Evolutionary conservation across 2,797 vertebrate genomes (phyloP).

Genomic region (Choloepus didactylus): DNA sequence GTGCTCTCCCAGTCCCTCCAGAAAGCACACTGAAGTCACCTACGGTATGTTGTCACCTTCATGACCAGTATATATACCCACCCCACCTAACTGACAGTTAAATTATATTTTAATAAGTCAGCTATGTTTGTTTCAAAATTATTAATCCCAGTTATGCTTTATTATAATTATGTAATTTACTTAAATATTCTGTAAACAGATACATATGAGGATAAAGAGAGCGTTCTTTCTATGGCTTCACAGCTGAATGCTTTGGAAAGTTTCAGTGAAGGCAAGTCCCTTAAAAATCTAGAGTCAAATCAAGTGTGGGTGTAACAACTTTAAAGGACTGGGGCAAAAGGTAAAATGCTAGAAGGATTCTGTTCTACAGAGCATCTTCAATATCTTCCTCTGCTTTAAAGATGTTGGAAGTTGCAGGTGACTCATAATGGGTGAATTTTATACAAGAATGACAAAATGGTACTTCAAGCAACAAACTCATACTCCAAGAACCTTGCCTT

Average conservation of each 20-base stretch:
- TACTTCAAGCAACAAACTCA: background rate
- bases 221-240: background rate
- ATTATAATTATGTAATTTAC: slow-evolving; percentile 25
- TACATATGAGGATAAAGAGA: background rate
- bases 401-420: background rate
- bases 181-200: background rate
- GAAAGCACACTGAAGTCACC: background rate
- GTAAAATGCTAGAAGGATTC: background rate
- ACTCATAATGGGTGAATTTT: background rate
- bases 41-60: background rate
- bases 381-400: background rate
- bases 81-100: background rate
- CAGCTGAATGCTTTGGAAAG: background rate
- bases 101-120: slow-evolving; percentile 47
- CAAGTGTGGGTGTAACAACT: background rate
- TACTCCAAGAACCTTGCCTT: background rate
- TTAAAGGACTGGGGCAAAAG: background rate
- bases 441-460: background rate
- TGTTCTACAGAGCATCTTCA: background rate
- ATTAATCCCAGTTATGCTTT: background rate
- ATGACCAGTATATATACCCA: background rate
- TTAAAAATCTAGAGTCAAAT: slow-evolving; percentile 8
- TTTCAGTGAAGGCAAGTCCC: background rate
- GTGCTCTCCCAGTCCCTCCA: background rate
- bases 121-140: slow-evolving; percentile 16